These are phyloP conservation scores for Colistium nudipinnis DNA, from an alignment of 2,113 vertebrate genomes.

Conservation along the genomic window DNA sequence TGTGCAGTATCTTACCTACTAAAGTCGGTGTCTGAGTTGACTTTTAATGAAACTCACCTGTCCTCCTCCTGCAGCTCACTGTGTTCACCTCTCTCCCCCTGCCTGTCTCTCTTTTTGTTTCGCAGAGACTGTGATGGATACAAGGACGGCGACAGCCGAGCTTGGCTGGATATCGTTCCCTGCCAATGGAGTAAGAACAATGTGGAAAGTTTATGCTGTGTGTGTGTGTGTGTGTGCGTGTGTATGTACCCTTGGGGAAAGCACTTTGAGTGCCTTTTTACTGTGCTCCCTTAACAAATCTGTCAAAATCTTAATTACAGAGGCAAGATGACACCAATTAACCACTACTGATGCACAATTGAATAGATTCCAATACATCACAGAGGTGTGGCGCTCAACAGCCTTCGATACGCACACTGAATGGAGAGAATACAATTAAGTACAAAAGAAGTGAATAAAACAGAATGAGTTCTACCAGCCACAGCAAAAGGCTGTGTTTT, in stretches of 20 bases:
- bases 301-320: slow-evolving; percentile 76
- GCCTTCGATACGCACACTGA: not conserved
- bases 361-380: slow-evolving; percentile 39
- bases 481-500: not conserved
- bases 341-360: slow-evolving; percentile 49
- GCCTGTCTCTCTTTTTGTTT: slow-evolving; percentile 50
- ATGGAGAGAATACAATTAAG: slow-evolving; percentile 3
- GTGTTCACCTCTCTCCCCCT: slow-evolving; percentile 13
- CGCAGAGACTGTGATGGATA: slow-evolving; percentile 96
- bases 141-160: slow-evolving; percentile 94
- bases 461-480: not conserved
- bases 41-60: slow-evolving; percentile 55
- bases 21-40: slow-evolving; percentile 39
- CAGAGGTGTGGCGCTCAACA: slow-evolving; percentile 4
- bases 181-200: slow-evolving; percentile 91
- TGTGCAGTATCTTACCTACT: slow-evolving; percentile 1
- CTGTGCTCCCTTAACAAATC: slow-evolving; percentile 65
- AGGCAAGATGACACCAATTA: slow-evolving; percentile 74
- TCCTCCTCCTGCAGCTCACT: slow-evolving; percentile 6
- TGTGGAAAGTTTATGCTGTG: slow-evolving; percentile 36
- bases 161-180: slow-evolving; percentile 96
- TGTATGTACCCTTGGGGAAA: slow-evolving; percentile 42
- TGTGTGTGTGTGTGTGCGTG: slow-evolving; percentile 20
- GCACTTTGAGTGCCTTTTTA: slow-evolving; percentile 61
- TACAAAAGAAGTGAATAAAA: not conserved